Base-by-base conservation (phyloP, 2,888 invertebrate species). In the Caenorhabditis afra region DNA sequence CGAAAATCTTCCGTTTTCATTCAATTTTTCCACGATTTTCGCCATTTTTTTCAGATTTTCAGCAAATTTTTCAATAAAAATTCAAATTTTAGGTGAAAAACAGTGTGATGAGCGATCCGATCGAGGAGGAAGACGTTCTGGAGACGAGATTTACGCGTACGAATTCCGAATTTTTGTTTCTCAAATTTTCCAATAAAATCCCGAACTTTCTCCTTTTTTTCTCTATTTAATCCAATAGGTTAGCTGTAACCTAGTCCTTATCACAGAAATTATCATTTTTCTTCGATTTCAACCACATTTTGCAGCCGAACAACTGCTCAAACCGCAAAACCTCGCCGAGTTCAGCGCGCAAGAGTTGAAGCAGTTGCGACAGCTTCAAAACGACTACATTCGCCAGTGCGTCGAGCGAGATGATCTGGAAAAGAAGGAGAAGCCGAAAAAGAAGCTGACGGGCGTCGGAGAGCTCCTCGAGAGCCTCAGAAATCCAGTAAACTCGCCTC, bases 401-500 rank as follows among this genome's bases (percentile, higher is more conserved):
- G 45, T 66, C 8, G 37, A 64, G 29, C 29, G 29, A 37, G 4
- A 58, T 3, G 29, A 44, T n/a, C 12, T 0, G 14, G 52, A 64
- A 18, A 49, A 23, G 35, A 35, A 23, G 23, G 53, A 35, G 20
- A 61, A 29, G 3, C 29, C 29, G 29, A 29, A 7, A 29, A 29
- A 11, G n/a, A 58, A 61, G 29, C 18, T 75, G 5, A 49, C 11
- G 11, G 75, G 75, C 12, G 66, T 66, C 20, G 75, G 75, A 1
- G 66, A 67, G 16, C 22, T 67, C 23, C 62, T 75, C 12, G 67
- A 39, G 3, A 75, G 23, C 14, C 62, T 75, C 11, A 22, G 53
- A 44, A 66, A 75, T 44, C 61, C 75, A 22, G 16, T 16, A 11
- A 11, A 16, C 37, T 23, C 11, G 23, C 14, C 14, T 23, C 45